Conservation (phyloP, 2,888 invertebrate genomes). For the Tipula helvola region DNA sequence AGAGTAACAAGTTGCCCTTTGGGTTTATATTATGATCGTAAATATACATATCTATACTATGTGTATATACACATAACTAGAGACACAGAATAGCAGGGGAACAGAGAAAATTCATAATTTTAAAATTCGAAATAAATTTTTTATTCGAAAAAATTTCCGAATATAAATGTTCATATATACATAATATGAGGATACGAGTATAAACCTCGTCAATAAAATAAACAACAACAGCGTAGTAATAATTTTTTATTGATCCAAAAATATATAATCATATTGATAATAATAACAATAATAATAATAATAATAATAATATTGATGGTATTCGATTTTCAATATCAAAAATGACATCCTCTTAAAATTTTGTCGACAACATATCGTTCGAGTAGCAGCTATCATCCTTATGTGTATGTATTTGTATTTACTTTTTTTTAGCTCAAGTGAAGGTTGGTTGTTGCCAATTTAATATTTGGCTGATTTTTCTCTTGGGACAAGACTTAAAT, state of each 20-base stretch:
- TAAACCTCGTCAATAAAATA: neutral
- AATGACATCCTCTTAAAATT: neutral
- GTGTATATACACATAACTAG: neutral
- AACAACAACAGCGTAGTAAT: neutral
- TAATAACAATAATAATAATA: neutral
- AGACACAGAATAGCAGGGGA: neutral
- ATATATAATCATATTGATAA: neutral
- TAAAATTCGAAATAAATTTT: neutral
- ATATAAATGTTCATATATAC: neutral
- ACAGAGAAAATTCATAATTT: neutral
- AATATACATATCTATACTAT: neutral
- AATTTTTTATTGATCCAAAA: neutral
- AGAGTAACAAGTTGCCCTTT: slow-evolving; percentile 4
- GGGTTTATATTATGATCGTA: neutral
- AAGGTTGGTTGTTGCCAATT: neutral
- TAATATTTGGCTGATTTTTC: neutral
- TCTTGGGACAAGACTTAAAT: neutral
- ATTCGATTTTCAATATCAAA: slow-evolving; percentile 4
- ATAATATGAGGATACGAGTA: neutral
- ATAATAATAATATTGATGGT: neutral
- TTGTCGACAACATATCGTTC: neutral
- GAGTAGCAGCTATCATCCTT: neutral
- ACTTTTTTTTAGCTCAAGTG: neutral
- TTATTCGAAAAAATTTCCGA: neutral
- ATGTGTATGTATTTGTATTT: neutral